Evolutionary conservation across 2,888 invertebrate genomes (phyloP), one percentile per base, ranked within the genome.

Genomic region (Minunthozetes semirufus): DNA sequence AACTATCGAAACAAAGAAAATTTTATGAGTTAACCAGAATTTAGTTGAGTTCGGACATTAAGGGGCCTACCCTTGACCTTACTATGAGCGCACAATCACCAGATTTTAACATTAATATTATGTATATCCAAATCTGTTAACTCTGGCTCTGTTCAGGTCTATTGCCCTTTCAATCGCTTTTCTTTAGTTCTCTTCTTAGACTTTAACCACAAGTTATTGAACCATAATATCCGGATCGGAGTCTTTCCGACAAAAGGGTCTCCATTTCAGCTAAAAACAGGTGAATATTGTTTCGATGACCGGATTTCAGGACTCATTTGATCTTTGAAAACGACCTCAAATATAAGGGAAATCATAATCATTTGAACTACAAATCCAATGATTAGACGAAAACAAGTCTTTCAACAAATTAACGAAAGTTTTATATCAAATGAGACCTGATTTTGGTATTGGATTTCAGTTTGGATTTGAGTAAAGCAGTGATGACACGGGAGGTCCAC

Each of bases 221-320:
- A 63, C 33, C 63, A 63, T 63, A 33, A 63, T 63, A 63, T 63
- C 63, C 63, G 63, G 63, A 63, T 61, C 19, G 53, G 27, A 59
- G 25, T 11, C 4, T 13, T 27, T 25, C 13, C n/a, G n/a, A 63
- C 63, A 63, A 63, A 38, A 63, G 38, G 33, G 29, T 38, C 38
- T 29, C 38, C 4, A 63, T n/a, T 27, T 63, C 27, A 25, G 19
- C n/a, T 27, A 63, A 63, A 61, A 63, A 63, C 63, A 63, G 63
- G 63, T 63, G 63, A 63, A 63, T 27, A 63, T n/a, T 59, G 19
- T 19, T 63, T 63, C 63, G 2, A 38, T 15, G n/a, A 25, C 15
- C 15, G 27, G 63, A n/a, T 27, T 19, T 63, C 15, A n/a, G n/a
- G n/a, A 63, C 4, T 17, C 11, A 38, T 9, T 15, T 63, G 11